phyloP scores from a whole-genome alignment of 1,140 invertebrate genomes.

The Lasaia peninsularis region DNA sequence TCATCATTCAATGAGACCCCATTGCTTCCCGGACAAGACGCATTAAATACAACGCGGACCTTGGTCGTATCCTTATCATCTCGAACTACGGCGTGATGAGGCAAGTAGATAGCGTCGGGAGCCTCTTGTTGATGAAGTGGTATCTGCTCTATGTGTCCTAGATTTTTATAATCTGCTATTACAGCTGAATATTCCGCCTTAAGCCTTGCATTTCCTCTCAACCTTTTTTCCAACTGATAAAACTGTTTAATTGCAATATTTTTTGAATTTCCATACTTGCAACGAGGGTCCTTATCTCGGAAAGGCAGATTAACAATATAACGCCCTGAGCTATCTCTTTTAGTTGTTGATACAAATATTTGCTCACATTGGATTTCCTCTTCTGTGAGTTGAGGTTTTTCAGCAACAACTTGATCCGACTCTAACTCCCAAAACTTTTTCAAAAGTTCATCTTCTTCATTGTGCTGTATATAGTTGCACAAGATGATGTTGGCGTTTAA shows the following conservation, averaged over 20 bases:
- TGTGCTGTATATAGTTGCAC: neutral
- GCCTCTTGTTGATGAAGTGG: conserved; percentile 1
- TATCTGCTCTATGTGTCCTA: conserved; percentile 8
- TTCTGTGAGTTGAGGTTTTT: neutral
- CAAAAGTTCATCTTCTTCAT: neutral
- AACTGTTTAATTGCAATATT: conserved; percentile 3
- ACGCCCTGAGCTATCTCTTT: neutral
- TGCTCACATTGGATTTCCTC: neutral
- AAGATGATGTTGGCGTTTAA: neutral
- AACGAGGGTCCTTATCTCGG: neutral
- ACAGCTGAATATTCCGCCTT: conserved; percentile 1
- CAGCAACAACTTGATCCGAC: neutral
- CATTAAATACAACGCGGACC: conserved; percentile 18
- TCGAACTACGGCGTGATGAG: conserved; percentile 21
- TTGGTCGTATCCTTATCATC: conserved; percentile 25
- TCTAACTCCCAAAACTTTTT: neutral
- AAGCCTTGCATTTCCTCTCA: neutral
- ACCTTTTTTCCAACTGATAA: conserved; percentile 1
- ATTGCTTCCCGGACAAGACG: neutral
- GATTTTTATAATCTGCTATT: conserved; percentile 15
- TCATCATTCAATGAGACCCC: conserved; percentile 20
- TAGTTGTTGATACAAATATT: neutral
- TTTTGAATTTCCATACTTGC: neutral
- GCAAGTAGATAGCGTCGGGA: conserved; percentile 15
- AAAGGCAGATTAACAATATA: neutral